These are phyloP conservation scores for Pachliopta kotzebuea DNA, from an alignment of 2,888 invertebrate genomes.

Conservation along the genomic window DNA sequence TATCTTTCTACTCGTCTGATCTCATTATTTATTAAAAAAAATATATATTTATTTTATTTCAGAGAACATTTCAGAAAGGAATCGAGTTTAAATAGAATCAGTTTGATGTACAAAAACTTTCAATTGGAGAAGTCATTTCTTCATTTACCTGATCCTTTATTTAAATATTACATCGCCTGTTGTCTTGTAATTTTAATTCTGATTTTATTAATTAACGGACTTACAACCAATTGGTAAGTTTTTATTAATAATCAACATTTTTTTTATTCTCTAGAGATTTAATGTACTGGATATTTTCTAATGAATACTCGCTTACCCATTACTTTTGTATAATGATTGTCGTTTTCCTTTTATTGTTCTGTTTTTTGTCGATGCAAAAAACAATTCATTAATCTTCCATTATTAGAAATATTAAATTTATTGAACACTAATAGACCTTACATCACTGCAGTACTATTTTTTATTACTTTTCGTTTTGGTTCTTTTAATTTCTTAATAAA, in stretches of 20 bases:
- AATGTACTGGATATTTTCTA: too few species aligned
- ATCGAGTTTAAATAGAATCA: conserved; percentile 76
- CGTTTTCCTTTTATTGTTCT: too few species aligned
- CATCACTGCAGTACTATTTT: too few species aligned
- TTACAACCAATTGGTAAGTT: conserved; percentile 67
- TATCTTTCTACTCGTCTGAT: too few species aligned
- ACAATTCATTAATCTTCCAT: too few species aligned
- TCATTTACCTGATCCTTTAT: conserved; percentile 88
- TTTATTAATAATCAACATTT: neutral
- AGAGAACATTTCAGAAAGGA: conserved; percentile 85
- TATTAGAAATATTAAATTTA: too few species aligned
- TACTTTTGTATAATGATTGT: too few species aligned
- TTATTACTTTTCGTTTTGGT: too few species aligned
- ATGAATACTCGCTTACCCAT: too few species aligned
- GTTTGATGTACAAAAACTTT: conserved; percentile 74
- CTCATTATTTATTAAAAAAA: too few species aligned
- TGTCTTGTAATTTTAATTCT: conserved; percentile 60
- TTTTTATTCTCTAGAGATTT: neutral
- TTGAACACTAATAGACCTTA: too few species aligned
- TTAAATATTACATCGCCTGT: conserved; percentile 85
- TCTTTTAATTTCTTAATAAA: neutral
- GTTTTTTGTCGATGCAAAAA: too few species aligned
- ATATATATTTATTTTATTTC: conserved; percentile 44
- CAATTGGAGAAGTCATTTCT: conserved; percentile 87
- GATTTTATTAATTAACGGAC: conserved; percentile 59